Percentiles rank a stretch among this genome's conserved stretches.
phyloP scores from a whole-genome alignment of 2,113 vertebrate genomes.

The Saimiri boliviensis region DNA sequence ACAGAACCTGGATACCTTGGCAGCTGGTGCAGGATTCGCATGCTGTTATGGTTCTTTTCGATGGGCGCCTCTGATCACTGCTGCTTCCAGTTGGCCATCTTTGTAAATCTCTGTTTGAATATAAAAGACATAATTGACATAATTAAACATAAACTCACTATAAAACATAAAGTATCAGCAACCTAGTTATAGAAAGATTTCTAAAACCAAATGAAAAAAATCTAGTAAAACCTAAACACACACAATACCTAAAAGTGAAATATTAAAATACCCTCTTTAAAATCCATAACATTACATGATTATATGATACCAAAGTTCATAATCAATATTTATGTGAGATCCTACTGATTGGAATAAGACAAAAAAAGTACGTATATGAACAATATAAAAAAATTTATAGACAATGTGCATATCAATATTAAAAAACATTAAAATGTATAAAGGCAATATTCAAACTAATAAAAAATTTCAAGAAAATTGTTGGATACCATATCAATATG shows the following conservation, averaged over 20 bases:
- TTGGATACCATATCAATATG: not conserved
- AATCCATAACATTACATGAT: not conserved
- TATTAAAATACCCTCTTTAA: not conserved
- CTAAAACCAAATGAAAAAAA: not conserved
- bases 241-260: not conserved
- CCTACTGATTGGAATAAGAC: not conserved
- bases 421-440: not conserved
- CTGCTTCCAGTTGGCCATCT: too few species aligned
- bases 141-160: not conserved
- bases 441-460: not conserved
- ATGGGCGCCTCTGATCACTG: too few species aligned
- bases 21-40: too few species aligned
- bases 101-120: not conserved
- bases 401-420: not conserved
- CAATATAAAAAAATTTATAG: not conserved
- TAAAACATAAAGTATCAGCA: not conserved
- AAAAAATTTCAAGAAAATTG: not conserved
- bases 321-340: not conserved
- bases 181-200: not conserved
- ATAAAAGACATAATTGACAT: not conserved
- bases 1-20: too few species aligned
- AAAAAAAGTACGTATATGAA: not conserved
- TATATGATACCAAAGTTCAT: not conserved
- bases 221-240: not conserved
- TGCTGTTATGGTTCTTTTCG: too few species aligned